Evolutionary conservation across 35 echinoderm and acorn worm genomes (phyloP).

Genomic region (Hemicentrotus pulcherrimus): DNA sequence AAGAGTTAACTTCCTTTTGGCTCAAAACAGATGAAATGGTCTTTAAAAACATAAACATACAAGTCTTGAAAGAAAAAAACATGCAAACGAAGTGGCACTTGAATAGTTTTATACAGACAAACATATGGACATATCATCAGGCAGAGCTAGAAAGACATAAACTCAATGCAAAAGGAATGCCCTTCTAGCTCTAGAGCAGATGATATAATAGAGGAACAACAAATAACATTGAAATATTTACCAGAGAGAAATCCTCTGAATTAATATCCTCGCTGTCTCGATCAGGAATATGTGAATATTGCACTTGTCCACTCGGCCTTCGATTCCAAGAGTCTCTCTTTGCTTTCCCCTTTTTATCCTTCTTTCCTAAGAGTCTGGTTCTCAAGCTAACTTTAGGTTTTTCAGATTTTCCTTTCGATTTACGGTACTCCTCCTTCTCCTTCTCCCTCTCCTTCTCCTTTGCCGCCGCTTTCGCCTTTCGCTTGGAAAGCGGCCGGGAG

Average conservation of each 20-base stretch:
- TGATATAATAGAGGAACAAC: neutral
- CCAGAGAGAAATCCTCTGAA: conserved; percentile 43
- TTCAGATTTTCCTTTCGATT: neutral
- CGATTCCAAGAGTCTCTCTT: conserved; percentile 35
- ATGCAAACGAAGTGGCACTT: too few relatives aligned
- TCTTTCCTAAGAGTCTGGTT: neutral
- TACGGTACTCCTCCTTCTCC: conserved; percentile 42
- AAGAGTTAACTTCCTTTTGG: too few relatives aligned
- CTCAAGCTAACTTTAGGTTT: conserved; percentile 37
- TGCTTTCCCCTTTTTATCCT: conserved; percentile 25
- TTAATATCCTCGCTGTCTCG: conserved; percentile 61
- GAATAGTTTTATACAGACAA: too few relatives aligned
- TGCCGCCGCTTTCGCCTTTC: neutral
- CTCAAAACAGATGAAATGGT: too few relatives aligned
- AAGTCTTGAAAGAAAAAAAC: too few relatives aligned
- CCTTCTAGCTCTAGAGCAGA: too few relatives aligned
- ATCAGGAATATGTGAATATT: conserved; percentile 71
- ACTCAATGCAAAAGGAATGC: too few relatives aligned
- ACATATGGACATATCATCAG: too few relatives aligned
- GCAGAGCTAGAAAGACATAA: too few relatives aligned
- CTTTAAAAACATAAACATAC: too few relatives aligned
- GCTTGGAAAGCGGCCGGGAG: conserved; percentile 42
- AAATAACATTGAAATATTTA: neutral
- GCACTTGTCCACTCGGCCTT: conserved; percentile 48
- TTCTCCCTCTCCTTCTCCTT: conserved; percentile 55